A percentile compares a stretch with the other conserved stretches of the same genome.
Conservation (phyloP, 2,888 invertebrate species). For the Pollenia labialis region DNA sequence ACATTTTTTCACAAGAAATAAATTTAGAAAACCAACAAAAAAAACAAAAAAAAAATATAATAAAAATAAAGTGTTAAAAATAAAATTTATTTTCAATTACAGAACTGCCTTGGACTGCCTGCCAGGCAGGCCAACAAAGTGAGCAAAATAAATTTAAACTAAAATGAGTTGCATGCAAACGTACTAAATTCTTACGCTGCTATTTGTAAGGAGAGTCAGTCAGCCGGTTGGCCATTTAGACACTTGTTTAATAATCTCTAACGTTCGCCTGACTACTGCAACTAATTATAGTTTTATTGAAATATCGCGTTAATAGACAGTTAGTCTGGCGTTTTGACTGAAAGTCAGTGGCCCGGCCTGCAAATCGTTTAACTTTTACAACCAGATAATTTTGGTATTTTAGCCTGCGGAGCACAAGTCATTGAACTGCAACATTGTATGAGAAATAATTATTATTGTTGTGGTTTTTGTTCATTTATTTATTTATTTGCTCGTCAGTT, state of each 20-base stretch:
- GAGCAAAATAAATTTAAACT: constrained; percentile 9
- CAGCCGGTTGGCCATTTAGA: constrained; percentile 1
- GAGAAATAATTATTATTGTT: constrained; percentile 41
- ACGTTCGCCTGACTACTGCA: neutral
- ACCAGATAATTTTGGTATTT: constrained; percentile 3
- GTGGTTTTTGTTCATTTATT: constrained; percentile 5
- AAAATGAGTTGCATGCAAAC: constrained; percentile 45
- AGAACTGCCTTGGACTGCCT: constrained; percentile 48
- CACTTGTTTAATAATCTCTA: constrained; percentile 15
- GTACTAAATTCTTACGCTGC: constrained; percentile 31
- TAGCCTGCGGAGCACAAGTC: constrained; percentile 49
- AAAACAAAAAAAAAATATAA: neutral
- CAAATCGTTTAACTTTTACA: neutral
- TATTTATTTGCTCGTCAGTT: neutral
- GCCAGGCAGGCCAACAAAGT: constrained; percentile 36
- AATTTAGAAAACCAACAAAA: constrained; percentile 15
- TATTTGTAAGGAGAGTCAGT: constrained; percentile 13
- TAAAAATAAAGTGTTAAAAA: constrained; percentile 55
- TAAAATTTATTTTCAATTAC: constrained; percentile 66
- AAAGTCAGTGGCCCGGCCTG: constrained; percentile 9
- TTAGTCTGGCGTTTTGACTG: neutral
- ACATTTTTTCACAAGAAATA: constrained; percentile 33
- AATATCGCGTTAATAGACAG: constrained; percentile 25
- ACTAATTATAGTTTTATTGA: neutral
- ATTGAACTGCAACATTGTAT: constrained; percentile 68